These are phyloP conservation scores for Indicator indicator DNA, from an alignment of 2,113 vertebrate genomes.

Conservation along the genomic window DNA sequence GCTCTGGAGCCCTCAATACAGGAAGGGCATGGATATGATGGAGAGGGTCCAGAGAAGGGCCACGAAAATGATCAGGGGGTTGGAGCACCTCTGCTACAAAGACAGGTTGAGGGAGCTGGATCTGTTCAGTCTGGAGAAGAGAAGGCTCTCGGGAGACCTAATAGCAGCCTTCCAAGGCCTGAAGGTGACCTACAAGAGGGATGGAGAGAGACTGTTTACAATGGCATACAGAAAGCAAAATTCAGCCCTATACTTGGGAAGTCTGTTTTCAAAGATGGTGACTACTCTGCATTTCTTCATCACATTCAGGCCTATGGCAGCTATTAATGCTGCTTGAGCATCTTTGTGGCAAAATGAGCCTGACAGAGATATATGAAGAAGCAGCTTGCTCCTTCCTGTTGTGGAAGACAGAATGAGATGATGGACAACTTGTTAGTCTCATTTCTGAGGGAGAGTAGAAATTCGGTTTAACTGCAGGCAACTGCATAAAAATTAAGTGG, in stretches of 20 bases:
- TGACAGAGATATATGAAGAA: neutral
- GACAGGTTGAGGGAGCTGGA: too few relatives aligned
- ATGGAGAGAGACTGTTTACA: too few relatives aligned
- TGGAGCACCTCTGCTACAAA: too few relatives aligned
- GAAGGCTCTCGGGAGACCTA: too few relatives aligned
- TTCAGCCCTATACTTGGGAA: neutral
- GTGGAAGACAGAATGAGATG: neutral
- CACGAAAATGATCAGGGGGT: too few relatives aligned
- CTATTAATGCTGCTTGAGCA: neutral
- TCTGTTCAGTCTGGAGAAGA: too few relatives aligned
- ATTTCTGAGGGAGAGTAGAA: neutral
- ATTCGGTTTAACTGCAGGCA: neutral
- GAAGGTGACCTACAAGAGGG: too few relatives aligned
- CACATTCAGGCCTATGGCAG: neutral
- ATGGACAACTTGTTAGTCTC: neutral
- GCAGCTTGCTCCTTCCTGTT: neutral
- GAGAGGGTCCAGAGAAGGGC: too few relatives aligned
- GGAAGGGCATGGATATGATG: too few relatives aligned
- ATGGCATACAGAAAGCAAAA: neutral
- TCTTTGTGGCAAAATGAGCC: neutral
- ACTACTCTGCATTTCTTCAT: neutral
- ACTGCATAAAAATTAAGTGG: neutral
- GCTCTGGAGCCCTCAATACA: too few relatives aligned
- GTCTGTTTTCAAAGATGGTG: neutral
- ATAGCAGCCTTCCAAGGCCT: too few relatives aligned